Percentiles rank a stretch among this genome's conserved stretches.
phyloP scores from a whole-genome alignment of 2,888 invertebrate species.

The Drosophila anomalata region DNA sequence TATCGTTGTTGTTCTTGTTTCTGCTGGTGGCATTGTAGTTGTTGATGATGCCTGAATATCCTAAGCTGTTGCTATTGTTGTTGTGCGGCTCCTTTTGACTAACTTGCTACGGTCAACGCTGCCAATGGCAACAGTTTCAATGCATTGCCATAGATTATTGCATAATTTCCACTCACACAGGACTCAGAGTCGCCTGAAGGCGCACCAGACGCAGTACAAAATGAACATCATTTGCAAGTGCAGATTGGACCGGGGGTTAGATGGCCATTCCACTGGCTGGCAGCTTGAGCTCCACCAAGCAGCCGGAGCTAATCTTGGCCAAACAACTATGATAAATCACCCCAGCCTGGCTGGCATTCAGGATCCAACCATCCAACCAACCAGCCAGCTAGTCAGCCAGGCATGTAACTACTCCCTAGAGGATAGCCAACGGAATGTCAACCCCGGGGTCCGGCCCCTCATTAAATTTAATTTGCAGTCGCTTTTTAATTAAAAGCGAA shows the following conservation, averaged over 20 bases:
- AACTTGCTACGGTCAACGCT: slow-evolving; percentile 51
- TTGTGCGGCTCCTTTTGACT: slow-evolving; percentile 44
- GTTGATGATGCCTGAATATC: slow-evolving; percentile 16
- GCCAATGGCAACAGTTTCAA: slow-evolving; percentile 73
- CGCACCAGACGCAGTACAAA: slow-evolving; percentile 40
- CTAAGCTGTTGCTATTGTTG: slow-evolving; percentile 12
- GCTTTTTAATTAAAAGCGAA: slow-evolving; percentile 76
- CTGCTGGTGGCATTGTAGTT: slow-evolving; percentile 18
- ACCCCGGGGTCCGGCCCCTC: slow-evolving; percentile 25
- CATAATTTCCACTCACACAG: slow-evolving; percentile 63
- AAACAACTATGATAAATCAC: slow-evolving; percentile 68
- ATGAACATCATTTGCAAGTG: slow-evolving; percentile 73
- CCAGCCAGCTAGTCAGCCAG: slow-evolving; percentile 35
- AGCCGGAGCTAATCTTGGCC: slow-evolving; percentile 61
- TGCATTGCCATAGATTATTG: slow-evolving; percentile 73
- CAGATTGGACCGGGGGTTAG: slow-evolving; percentile 45
- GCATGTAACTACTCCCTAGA: slow-evolving; percentile 45
- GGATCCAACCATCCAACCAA: slow-evolving; percentile 15
- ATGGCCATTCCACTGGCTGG: slow-evolving; percentile 16
- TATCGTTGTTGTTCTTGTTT: slow-evolving; percentile 17
- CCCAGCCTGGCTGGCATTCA: slow-evolving; percentile 25
- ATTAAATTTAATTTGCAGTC: slow-evolving; percentile 76
- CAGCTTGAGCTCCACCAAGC: slow-evolving; percentile 35
- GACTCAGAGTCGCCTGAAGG: slow-evolving; percentile 8
- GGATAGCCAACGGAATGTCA: background rate